Conservation (phyloP, 2,888 invertebrate genomes). For the Melanostoma scalare region DNA sequence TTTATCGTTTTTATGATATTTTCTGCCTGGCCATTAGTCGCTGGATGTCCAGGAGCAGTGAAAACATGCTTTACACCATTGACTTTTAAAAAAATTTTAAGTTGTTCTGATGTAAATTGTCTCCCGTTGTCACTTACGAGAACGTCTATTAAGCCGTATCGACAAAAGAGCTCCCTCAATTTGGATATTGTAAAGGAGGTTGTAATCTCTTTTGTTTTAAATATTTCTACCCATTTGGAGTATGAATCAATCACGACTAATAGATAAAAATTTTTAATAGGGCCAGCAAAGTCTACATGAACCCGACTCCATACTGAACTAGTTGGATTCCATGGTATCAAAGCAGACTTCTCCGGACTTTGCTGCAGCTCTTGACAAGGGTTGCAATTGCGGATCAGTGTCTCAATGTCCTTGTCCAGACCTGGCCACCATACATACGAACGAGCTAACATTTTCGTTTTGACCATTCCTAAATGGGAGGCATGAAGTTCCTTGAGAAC, state of each 20-base stretch:
- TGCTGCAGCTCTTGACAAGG: slow-evolving; percentile 58
- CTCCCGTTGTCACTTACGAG: slow-evolving; percentile 64
- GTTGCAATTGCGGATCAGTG: slow-evolving; percentile 49
- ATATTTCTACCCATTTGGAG: slow-evolving; percentile 71
- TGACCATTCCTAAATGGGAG: slow-evolving; percentile 68
- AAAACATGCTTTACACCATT: slow-evolving; percentile 37
- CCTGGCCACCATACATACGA: slow-evolving; percentile 66
- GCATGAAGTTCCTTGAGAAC: slow-evolving; percentile 59
- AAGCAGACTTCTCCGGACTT: slow-evolving; percentile 60
- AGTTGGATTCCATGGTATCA: slow-evolving; percentile 63
- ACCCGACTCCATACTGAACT: slow-evolving; percentile 55
- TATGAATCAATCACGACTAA: slow-evolving; percentile 64
- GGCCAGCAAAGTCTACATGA: slow-evolving; percentile 68
- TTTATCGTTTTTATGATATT: slow-evolving; percentile 74
- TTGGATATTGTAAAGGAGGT: slow-evolving; percentile 51
- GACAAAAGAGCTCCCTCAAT: slow-evolving; percentile 59
- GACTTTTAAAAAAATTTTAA: slow-evolving; percentile 5
- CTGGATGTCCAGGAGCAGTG: slow-evolving; percentile 70
- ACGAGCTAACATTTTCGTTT: slow-evolving; percentile 60
- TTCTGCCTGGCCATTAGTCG: slow-evolving; percentile 75
- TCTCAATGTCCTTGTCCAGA: slow-evolving; percentile 58
- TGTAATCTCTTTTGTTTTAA: slow-evolving; percentile 66
- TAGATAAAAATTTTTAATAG: slow-evolving; percentile 55
- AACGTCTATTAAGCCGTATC: slow-evolving; percentile 51
- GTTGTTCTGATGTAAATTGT: slow-evolving; percentile 59